Evolutionary conservation across 2,113 vertebrate genomes (phyloP), one percentile per base, ranked within the genome.

Genomic region (Spermophilus dauricus): DNA sequence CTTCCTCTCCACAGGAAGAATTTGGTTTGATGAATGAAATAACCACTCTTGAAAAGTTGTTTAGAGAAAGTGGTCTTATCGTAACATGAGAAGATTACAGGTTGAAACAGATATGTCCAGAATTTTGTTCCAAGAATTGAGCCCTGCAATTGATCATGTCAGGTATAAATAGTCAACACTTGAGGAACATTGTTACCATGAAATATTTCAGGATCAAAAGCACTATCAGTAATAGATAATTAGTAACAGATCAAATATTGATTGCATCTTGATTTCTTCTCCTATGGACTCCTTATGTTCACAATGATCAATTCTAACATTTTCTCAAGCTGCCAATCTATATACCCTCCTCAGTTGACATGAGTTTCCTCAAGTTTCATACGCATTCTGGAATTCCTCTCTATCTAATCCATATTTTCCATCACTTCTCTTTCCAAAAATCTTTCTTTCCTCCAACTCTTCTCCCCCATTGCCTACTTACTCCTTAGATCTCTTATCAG

Each of bases 261-360:
- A 89, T n/a, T 82, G 32, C 1, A 86, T 76, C 42, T 95, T 73
- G 9, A 65, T 81, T 96, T 94, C 16, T 77, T 76, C 42, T 88
- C 18, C 4, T 51, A 58, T 6, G 51, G 10, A 73, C 13, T 83
- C 45, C 34, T 37, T 80, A 28, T 30, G 4, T 82, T 93, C 92
- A 91, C n/a, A 80, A 56, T 1, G 0, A 53, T 24, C 16, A 95
- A 37, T 65, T 86, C 45, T 5, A 85, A 63, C 12, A 37, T 88
- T 85, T 97, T 72, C 5, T 96, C 45, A 93, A 78, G 39, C 22
- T 96, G 24, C 73, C 67, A 83, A 42, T 86, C 48, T 83, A 24
- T 10, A 75, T 1, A 48, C 7, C 18, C 30, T 81, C 28, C 30
- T 77, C 2, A 53, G 24, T 8, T 7, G 18, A 67, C 14, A 51